A percentile compares a stretch with the other conserved stretches of the same genome.
phyloP scores from a whole-genome alignment of 2,113 vertebrate genomes.

The Etia nguti region DNA sequence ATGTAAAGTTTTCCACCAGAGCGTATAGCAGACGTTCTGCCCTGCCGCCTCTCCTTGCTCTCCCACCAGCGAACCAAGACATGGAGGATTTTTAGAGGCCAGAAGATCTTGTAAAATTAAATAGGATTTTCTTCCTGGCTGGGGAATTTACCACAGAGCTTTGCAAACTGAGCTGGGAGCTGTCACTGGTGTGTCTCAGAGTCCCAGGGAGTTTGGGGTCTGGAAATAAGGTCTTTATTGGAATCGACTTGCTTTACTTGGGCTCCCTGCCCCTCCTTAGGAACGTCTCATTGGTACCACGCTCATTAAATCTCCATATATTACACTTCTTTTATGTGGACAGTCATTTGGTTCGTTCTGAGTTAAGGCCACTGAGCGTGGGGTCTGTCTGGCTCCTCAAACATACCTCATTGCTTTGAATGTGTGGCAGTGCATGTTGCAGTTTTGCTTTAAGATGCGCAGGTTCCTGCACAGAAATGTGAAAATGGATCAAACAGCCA shows the following conservation, averaged over 20 bases:
- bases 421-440: neutral
- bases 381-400: neutral
- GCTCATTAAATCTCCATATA: conserved; percentile 61
- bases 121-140: conserved; percentile 72
- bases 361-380: neutral
- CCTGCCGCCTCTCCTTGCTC: conserved; percentile 11
- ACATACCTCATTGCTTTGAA: neutral
- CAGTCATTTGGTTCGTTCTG: conserved; percentile 7
- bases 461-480: neutral
- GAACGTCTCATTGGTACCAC: conserved; percentile 42
- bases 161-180: conserved; percentile 56
- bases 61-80: conserved; percentile 40
- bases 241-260: conserved; percentile 53
- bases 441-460: neutral
- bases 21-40: conserved; percentile 10
- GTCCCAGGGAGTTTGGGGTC: conserved; percentile 38
- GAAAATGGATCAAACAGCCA: neutral
- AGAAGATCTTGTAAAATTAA: conserved; percentile 74
- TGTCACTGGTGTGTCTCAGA: conserved; percentile 61
- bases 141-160: conserved; percentile 63
- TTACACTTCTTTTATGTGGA: conserved; percentile 56
- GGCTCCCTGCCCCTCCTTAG: conserved; percentile 54
- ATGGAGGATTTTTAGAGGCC: conserved; percentile 58
- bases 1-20: conserved; percentile 11
- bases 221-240: conserved; percentile 64